phyloP scores from a whole-genome alignment of 1,140 invertebrate species.

The Brachionus angularis region DNA sequence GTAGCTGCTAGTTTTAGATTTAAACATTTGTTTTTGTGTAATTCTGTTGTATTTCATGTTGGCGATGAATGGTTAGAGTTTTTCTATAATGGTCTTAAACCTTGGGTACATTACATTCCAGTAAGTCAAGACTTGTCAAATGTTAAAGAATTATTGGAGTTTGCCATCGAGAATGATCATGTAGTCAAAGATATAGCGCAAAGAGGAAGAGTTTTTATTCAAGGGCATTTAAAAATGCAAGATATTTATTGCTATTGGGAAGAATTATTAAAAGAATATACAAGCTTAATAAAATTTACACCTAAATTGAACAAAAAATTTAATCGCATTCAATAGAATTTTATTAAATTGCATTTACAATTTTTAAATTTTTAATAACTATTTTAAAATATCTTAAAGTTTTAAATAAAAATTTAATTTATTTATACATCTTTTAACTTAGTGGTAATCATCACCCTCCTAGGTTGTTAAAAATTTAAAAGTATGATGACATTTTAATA shows the following conservation, averaged over 20 bases:
- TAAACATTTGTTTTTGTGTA: conserved; percentile 89
- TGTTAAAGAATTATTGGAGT: conserved; percentile 67
- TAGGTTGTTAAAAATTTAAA: too few species aligned
- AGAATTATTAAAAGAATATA: conserved; percentile 71
- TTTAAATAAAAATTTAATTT: too few species aligned
- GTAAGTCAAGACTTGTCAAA: conserved; percentile 61
- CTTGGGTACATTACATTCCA: conserved; percentile 93
- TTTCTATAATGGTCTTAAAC: conserved; percentile 82
- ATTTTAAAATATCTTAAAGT: too few species aligned
- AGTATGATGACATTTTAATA: too few species aligned
- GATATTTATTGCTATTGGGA: conserved; percentile 84
- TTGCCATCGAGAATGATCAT: conserved; percentile 72
- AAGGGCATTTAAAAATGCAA: conserved; percentile 74
- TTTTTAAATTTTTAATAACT: too few species aligned
- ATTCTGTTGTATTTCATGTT: conserved; percentile 89
- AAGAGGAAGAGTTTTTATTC: conserved; percentile 73
- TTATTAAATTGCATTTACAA: too few species aligned
- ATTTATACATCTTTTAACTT: too few species aligned
- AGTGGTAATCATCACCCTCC: too few species aligned
- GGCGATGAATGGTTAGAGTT: conserved; percentile 92
- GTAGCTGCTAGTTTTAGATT: conserved; percentile 94
- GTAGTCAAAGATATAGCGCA: conserved; percentile 73
- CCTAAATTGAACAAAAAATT: conserved; percentile 45
- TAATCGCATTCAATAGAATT: conserved; percentile 15
- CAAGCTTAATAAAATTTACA: conserved; percentile 68